These are phyloP conservation scores for Campaea margaritaria DNA, from an alignment of 2,888 invertebrate genomes.

Conservation along the genomic window DNA sequence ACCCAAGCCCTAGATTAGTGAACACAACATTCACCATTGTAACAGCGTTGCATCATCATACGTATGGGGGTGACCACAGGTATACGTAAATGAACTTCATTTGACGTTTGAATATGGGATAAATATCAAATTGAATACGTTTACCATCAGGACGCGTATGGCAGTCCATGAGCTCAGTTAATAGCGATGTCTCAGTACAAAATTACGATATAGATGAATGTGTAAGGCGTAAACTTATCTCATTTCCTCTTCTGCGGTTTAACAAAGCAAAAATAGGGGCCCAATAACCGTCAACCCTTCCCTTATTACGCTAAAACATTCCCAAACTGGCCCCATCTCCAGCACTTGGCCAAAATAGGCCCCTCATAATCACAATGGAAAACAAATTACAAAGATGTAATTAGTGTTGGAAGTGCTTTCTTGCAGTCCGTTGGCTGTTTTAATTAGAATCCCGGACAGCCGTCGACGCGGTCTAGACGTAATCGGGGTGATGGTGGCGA, in stretches of 20 bases:
- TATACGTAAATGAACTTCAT: too few species aligned
- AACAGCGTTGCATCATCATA: too few species aligned
- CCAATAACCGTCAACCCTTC: constrained; percentile 4
- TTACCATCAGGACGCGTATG: too few species aligned
- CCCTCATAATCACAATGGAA: constrained; percentile 35
- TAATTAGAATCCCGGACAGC: constrained; percentile 38
- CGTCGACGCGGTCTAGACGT: constrained; percentile 29
- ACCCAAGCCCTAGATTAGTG: too few species aligned
- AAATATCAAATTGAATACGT: too few species aligned
- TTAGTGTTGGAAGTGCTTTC: constrained; percentile 35
- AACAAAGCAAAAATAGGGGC: constrained; percentile 4
- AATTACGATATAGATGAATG: too few species aligned
- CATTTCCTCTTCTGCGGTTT: neutral
- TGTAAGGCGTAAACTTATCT: neutral
- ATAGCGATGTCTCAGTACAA: too few species aligned
- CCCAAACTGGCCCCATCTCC: constrained; percentile 23
- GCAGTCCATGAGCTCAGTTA: too few species aligned
- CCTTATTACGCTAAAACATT: constrained; percentile 28
- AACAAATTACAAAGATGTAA: constrained; percentile 37
- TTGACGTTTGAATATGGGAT: too few species aligned
- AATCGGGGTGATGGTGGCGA: constrained; percentile 21
- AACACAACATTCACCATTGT: too few species aligned
- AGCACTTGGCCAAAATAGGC: constrained; percentile 17
- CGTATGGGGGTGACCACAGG: too few species aligned
- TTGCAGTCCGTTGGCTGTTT: constrained; percentile 36